phyloP scores from a whole-genome alignment of 2,113 vertebrate genomes.

The Eubucco bourcierii region DNA sequence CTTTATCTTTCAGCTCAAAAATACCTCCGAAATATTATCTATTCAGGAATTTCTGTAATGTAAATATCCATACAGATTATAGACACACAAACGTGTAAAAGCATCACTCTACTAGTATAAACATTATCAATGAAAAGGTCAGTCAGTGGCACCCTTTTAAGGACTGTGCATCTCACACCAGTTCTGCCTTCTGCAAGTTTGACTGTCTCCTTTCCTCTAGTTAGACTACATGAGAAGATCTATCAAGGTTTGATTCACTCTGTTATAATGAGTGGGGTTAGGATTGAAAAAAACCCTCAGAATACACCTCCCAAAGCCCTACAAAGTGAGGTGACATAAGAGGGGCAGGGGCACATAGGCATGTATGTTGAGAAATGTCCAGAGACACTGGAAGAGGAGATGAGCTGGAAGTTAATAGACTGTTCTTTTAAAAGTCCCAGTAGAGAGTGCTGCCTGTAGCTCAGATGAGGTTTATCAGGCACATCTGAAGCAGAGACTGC shows the following conservation, averaged over 20 bases:
- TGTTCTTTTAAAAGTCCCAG: neutral
- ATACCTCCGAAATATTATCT: neutral
- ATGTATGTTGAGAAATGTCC: neutral
- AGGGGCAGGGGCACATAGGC: neutral
- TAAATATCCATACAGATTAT: neutral
- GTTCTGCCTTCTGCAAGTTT: neutral
- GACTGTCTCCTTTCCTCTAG: neutral
- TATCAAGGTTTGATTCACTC: neutral
- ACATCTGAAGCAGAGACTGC: neutral
- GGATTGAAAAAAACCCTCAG: neutral
- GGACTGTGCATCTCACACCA: neutral
- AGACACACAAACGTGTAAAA: neutral
- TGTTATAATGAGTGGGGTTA: neutral
- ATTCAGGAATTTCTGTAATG: neutral
- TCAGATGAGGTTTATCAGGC: neutral
- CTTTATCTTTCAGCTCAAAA: neutral
- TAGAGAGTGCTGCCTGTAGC: neutral
- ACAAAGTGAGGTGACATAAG: fast-evolving
- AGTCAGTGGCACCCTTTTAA: neutral
- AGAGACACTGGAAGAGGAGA: neutral
- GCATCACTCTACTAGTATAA: neutral
- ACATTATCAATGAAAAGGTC: neutral
- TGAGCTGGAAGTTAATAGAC: neutral
- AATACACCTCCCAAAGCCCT: neutral
- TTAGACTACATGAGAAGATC: neutral